These are phyloP conservation scores for Myotis myotis DNA, from an alignment of 2,797 vertebrate species.

Conservation along the genomic window DNA sequence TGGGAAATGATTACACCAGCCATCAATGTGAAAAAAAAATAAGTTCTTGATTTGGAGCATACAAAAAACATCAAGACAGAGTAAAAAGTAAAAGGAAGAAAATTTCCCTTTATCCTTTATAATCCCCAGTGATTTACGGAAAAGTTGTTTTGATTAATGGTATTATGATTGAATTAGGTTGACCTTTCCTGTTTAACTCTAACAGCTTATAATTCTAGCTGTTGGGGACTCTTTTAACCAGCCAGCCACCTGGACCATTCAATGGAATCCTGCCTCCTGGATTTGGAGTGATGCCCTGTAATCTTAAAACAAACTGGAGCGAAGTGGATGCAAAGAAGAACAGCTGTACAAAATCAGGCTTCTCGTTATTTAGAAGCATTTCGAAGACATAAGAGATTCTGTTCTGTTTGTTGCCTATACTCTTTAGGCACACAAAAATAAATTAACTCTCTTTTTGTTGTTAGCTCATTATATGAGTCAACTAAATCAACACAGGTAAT, in stretches of 20 bases:
- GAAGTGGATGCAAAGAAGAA: conserved; percentile 23
- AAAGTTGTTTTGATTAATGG: conserved; percentile 55
- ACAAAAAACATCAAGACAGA: conserved; percentile 30
- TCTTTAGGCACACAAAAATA: conserved; percentile 23
- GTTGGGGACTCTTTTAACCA: not conserved
- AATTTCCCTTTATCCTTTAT: conserved; percentile 26
- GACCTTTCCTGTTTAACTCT: conserved; percentile 2
- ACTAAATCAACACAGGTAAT: conserved; percentile 17
- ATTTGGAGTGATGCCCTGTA: conserved; percentile 5
- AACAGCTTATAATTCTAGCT: not conserved
- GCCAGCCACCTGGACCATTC: conserved; percentile 26
- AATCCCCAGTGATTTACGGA: conserved; percentile 34
- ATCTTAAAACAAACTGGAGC: conserved; percentile 39
- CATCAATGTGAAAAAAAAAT: not conserved
- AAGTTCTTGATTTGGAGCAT: not conserved
- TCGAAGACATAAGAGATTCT: conserved; percentile 24
- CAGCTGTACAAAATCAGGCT: conserved; percentile 58
- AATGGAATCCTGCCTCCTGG: not conserved
- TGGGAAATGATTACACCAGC: not conserved
- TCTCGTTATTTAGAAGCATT: conserved; percentile 54
- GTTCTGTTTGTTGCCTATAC: not conserved
- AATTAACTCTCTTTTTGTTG: not conserved
- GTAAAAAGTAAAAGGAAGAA: conserved; percentile 48
- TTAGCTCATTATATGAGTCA: not conserved
- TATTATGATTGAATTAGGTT: conserved; percentile 48